Evolutionary conservation across 2,888 invertebrate species (phyloP).

Genomic region (Erynnis tages): DNA sequence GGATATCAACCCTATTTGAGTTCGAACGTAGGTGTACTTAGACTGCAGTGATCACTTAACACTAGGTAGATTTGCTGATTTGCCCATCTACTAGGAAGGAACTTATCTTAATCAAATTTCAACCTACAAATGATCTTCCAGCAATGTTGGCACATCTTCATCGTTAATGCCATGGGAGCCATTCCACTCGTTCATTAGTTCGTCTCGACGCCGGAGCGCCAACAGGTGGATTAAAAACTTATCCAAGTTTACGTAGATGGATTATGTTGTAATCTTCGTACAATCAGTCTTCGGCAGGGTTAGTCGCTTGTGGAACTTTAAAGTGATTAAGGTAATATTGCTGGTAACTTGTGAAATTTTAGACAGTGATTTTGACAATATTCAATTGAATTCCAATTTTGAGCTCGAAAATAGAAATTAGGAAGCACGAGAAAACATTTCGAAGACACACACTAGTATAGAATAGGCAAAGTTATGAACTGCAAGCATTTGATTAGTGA

Average conservation of each 20-base stretch:
- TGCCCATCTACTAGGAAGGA: neutral
- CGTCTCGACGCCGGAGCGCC: neutral
- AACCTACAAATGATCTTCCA: slow-evolving; percentile 6
- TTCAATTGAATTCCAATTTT: too few relatives aligned
- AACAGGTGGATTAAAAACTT: slow-evolving; percentile 34
- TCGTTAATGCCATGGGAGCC: neutral
- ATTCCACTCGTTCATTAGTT: slow-evolving; percentile 11
- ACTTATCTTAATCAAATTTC: neutral
- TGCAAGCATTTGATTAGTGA: too few relatives aligned
- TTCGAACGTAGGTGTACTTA: too few relatives aligned
- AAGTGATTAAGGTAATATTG: neutral
- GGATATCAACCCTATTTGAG: too few relatives aligned
- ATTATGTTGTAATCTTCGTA: slow-evolving; percentile 30
- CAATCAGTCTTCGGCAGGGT: slow-evolving; percentile 1
- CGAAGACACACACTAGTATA: too few relatives aligned
- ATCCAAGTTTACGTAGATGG: slow-evolving; percentile 36
- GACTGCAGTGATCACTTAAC: too few relatives aligned
- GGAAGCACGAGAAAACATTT: too few relatives aligned
- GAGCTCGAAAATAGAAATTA: too few relatives aligned
- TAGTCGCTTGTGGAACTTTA: neutral
- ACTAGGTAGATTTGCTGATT: too few relatives aligned
- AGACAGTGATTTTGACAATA: too few relatives aligned
- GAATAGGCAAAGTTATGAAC: too few relatives aligned
- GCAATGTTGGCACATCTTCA: slow-evolving; percentile 3
- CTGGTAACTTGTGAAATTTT: neutral